Percentiles rank a stretch among this genome's conserved stretches.
Conservation (phyloP, 2,888 invertebrate species). For the Belgica antarctica region DNA sequence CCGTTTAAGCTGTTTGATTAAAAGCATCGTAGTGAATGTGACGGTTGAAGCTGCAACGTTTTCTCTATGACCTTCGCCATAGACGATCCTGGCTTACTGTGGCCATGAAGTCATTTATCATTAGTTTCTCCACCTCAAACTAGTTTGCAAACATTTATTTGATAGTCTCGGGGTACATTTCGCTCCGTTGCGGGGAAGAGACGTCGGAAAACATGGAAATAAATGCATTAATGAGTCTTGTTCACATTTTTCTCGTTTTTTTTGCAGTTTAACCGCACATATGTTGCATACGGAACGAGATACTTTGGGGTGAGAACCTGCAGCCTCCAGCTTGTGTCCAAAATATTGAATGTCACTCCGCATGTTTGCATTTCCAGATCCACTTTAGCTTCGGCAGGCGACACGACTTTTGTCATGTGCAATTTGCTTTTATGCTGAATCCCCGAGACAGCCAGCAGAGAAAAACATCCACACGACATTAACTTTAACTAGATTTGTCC, state of each 20-base stretch:
- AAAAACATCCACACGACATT: neutral
- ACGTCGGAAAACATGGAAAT: conserved; percentile 11
- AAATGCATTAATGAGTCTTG: conserved; percentile 41
- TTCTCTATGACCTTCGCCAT: neutral
- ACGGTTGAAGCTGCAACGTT: neutral
- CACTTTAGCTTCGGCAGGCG: neutral
- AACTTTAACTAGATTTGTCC: conserved; percentile 17
- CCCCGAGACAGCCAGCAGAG: neutral
- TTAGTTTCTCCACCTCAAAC: neutral
- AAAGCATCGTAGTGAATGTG: neutral
- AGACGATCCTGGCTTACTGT: neutral
- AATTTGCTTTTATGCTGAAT: neutral
- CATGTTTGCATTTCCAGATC: neutral
- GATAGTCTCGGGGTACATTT: neutral
- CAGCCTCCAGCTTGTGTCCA: conserved; percentile 24
- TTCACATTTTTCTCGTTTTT: conserved; percentile 29
- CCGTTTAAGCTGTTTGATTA: conserved; percentile 13
- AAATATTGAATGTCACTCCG: too few relatives aligned
- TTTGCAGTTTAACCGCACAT: conserved; percentile 34
- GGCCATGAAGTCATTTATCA: conserved; percentile 34
- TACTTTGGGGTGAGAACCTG: conserved; percentile 4
- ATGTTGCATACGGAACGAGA: conserved; percentile 41
- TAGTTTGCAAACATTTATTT: conserved; percentile 28
- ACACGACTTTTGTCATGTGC: neutral
- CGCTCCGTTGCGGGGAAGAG: neutral